Evolutionary conservation across 1,140 invertebrate species (phyloP), one percentile per base, ranked within the genome.

Genomic region (Teleogryllus occipitalis): DNA sequence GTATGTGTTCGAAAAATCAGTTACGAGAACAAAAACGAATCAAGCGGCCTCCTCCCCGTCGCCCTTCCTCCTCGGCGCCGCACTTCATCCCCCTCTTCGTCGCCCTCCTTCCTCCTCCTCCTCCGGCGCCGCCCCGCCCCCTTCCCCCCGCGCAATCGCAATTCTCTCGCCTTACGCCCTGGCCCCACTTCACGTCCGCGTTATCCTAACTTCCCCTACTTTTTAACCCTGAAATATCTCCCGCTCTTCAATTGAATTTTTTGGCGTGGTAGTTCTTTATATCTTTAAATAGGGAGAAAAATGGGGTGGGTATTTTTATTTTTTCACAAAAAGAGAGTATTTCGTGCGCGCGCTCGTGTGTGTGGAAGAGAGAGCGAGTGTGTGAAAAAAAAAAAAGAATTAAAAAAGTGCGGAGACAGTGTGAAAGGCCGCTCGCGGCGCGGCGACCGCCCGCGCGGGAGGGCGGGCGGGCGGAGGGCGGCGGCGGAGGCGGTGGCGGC

Each of bases 1-100:
- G 78, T 75, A 49, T 77, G 76, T 77, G 75, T 74, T 80, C 79
- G 79, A 80, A 80, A 80, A 80, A 80, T 80, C 79, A 80, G 79
- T 80, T 80, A 80, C 79, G 75, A 74, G 75, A 77, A 74, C 76
- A 80, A 80, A 80, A 80, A 80, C 79, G 79, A 80, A 80, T 80
- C 75, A 80, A 48, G 18, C 74, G 27, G 39, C 47, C 48, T 54
- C 21, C n/a, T 47, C 47, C 48, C 74, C 79, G 27, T 48, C 47
- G 21, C 39, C 21, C 12, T 47, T 39, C 18, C 72, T 22, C 39
- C 73, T 22, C 78, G 46, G 8, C 7, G 8, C 21, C 76, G 47
- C 76, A 77, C 76, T 77, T 77, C 76, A 39, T 39, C 12, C n/a
- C 46, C 27, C 76, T 18, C 47, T 39, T 39, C 39, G 21, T 77